phyloP scores from a whole-genome alignment of 2,113 vertebrate genomes.

The Thermophis baileyi region DNA sequence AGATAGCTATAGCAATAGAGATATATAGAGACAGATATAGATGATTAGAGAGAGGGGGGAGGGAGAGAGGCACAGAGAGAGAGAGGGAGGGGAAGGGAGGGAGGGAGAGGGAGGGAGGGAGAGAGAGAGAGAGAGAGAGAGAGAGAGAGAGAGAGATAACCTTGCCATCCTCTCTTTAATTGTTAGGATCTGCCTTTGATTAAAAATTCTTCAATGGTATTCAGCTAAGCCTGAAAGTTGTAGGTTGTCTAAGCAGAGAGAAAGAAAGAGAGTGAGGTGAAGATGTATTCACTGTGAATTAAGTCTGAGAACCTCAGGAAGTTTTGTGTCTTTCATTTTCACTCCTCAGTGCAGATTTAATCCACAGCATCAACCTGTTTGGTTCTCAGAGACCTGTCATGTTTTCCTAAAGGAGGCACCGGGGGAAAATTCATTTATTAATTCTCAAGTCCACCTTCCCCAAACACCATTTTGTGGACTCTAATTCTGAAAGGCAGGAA shows the following conservation, averaged over 20 bases:
- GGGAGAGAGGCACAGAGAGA: no score
- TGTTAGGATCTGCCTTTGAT: constrained; percentile 36
- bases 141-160: background rate
- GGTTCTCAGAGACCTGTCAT: background rate
- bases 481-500: background rate
- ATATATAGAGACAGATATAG: no score
- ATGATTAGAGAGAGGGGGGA: no score
- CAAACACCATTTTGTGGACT: background rate
- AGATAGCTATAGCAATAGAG: no score
- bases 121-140: no score
- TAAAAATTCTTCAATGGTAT: constrained; percentile 9
- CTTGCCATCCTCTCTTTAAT: constrained; percentile 16
- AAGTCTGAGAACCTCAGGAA: background rate
- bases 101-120: no score
- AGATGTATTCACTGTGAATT: background rate
- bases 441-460: background rate
- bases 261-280: no score
- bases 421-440: background rate
- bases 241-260: background rate
- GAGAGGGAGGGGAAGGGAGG: no score
- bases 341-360: background rate
- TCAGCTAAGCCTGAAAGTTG: background rate
- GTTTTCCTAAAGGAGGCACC: background rate
- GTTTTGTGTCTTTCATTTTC: background rate
- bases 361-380: background rate